A percentile compares a stretch with the other conserved stretches of the same genome.
These are phyloP conservation scores for Hyperoodon ampullatus DNA, from an alignment of 2,113 vertebrate species.

Conservation along the genomic window DNA sequence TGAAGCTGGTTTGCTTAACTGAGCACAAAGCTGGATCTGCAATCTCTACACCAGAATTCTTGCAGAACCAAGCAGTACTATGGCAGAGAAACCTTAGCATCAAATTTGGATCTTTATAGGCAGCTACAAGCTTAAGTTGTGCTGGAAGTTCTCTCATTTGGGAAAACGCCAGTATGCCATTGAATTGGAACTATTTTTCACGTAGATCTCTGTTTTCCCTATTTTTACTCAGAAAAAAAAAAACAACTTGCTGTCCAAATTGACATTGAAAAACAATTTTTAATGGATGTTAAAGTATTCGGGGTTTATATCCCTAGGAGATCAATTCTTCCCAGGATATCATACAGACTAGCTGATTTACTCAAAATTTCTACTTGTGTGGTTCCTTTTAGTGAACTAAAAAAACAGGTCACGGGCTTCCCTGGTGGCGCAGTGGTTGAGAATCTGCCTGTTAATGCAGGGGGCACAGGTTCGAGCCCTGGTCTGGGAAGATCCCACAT, in stretches of 20 bases:
- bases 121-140: not conserved
- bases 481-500: no score
- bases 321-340: not conserved
- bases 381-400: not conserved
- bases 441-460: no score
- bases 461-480: no score
- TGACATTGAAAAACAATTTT: slow-evolving; percentile 24
- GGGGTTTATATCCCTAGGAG: not conserved
- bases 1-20: slow-evolving; percentile 40
- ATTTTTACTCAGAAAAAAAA: not conserved
- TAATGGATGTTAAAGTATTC: not conserved
- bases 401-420: not conserved
- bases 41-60: slow-evolving; percentile 7
- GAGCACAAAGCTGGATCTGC: not conserved
- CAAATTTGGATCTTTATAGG: not conserved
- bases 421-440: no score
- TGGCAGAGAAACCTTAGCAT: not conserved
- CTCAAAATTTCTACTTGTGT: not conserved
- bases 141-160: not conserved
- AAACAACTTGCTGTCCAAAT: accelerated
- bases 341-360: not conserved
- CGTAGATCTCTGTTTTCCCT: not conserved
- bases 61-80: not conserved
- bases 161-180: not conserved
- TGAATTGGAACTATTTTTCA: not conserved